Conservation (phyloP, 2,797 vertebrate species). For the Pseudotriccus pelzelni region DNA sequence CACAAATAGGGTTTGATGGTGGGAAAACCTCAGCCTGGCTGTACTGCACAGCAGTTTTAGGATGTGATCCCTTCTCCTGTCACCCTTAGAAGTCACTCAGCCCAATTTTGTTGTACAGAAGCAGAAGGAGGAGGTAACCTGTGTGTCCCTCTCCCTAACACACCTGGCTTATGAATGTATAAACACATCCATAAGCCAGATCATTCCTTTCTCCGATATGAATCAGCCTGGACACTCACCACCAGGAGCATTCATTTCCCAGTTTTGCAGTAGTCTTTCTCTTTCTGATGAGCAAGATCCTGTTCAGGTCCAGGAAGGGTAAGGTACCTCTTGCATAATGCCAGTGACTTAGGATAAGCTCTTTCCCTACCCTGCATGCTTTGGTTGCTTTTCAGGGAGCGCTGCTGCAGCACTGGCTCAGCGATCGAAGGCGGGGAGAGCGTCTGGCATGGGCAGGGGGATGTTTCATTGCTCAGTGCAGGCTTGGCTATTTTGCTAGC, state of each 20-base stretch:
- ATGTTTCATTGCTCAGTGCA: not conserved
- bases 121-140: not conserved
- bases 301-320: not conserved
- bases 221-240: not conserved
- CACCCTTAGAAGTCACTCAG: not conserved
- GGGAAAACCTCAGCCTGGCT: not conserved
- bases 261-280: not conserved
- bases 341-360: not conserved
- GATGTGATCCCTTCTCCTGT: not conserved
- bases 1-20: not conserved
- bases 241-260: not conserved
- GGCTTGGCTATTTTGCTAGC: not conserved
- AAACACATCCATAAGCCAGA: not conserved
- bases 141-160: not conserved
- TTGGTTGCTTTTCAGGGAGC: not conserved
- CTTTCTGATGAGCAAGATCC: not conserved
- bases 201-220: not conserved
- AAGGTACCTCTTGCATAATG: not conserved
- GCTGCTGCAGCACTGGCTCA: not conserved
- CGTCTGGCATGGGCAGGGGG: not conserved
- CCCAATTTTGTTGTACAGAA: not conserved
- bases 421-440: fast-evolving
- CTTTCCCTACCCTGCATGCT: not conserved
- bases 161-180: not conserved
- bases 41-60: not conserved